These are phyloP conservation scores for Tenthredo mesomela DNA, from an alignment of 2,888 invertebrate genomes.

Conservation along the genomic window DNA sequence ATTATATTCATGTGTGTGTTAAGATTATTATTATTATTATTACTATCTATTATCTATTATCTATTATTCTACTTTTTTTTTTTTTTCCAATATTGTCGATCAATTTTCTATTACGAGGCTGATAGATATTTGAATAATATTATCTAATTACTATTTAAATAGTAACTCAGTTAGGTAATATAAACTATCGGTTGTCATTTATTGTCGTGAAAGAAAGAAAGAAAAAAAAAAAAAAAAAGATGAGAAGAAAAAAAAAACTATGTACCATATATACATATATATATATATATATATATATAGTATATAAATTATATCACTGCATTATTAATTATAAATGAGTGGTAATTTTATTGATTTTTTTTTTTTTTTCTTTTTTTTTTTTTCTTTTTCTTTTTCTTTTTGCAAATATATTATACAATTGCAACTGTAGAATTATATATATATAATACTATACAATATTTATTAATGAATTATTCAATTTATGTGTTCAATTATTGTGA, in stretches of 20 bases:
- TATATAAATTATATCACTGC: background rate
- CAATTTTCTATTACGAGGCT: background rate
- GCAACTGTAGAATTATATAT: conserved; percentile 15
- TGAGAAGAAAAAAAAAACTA: background rate
- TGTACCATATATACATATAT: no score
- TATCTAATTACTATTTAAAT: background rate
- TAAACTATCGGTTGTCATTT: conserved; percentile 4
- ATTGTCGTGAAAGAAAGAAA: background rate
- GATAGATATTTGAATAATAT: conserved; percentile 11
- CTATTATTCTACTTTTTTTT: background rate
- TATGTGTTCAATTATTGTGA: conserved; percentile 56
- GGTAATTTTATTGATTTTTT: background rate
- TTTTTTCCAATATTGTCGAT: background rate
- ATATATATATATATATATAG: no score
- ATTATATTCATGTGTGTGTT: conserved; percentile 29
- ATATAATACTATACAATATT: conserved; percentile 31
- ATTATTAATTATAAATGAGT: conserved; percentile 26
- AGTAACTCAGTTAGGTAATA: background rate
- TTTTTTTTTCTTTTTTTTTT: background rate
- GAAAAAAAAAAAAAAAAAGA: background rate
- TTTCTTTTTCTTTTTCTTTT: background rate
- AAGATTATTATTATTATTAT: conserved; percentile 34
- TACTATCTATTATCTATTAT: conserved; percentile 1
- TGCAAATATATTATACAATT: background rate
- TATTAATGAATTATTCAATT: conserved; percentile 54